Evolutionary conservation across 2,113 vertebrate genomes (phyloP).

Genomic region (Callionymus lyra): DNA sequence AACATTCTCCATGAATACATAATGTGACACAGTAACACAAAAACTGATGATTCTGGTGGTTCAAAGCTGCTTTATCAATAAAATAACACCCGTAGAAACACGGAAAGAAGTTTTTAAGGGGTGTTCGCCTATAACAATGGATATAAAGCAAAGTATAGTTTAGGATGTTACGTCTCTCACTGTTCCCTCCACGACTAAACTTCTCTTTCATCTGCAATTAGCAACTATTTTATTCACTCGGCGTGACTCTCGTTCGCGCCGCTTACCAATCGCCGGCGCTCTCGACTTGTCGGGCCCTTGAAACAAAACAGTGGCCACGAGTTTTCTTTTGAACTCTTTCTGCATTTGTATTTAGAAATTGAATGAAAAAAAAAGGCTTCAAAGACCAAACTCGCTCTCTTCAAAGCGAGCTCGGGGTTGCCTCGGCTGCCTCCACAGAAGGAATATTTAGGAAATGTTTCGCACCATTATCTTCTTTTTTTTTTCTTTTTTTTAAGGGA

Average conservation of each 20-base stretch:
- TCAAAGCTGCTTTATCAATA: too few species aligned
- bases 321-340: conserved; percentile 64
- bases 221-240: conserved; percentile 32
- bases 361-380: conserved; percentile 66
- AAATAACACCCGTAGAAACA: too few species aligned
- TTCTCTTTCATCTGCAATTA: conserved; percentile 35
- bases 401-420: conserved; percentile 63
- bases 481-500: too few species aligned
- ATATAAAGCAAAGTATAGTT: too few species aligned
- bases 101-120: too few species aligned
- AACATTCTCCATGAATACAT: too few species aligned
- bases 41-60: too few species aligned
- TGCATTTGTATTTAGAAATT: conserved; percentile 60
- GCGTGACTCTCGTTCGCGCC: conserved; percentile 21
- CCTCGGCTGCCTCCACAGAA: conserved; percentile 44
- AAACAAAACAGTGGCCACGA: conserved; percentile 56
- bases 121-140: too few species aligned
- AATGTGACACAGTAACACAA: too few species aligned
- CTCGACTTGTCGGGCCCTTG: conserved; percentile 39
- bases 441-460: conserved; percentile 53
- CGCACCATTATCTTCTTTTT: conserved; percentile 59
- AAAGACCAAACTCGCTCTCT: conserved; percentile 56
- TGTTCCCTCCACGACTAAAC: conserved; percentile 2
- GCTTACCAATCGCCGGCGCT: conserved; percentile 17
- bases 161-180: too few species aligned